A percentile compares a stretch with the other conserved stretches of the same genome.
phyloP scores from a whole-genome alignment of 2,888 invertebrate species.

The Drosophila anceps region DNA sequence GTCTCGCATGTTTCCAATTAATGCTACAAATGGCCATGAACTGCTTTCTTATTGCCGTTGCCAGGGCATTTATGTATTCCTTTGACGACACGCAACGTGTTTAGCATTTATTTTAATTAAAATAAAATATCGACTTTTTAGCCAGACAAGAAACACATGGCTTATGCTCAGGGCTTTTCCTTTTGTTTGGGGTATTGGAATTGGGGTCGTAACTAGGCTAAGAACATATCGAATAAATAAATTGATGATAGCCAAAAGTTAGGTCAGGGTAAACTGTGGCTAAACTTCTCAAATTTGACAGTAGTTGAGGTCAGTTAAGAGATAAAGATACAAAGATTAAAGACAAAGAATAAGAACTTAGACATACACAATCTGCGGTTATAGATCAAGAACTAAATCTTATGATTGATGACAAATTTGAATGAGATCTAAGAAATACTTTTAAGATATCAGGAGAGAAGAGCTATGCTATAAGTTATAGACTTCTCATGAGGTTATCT shows the following conservation, averaged over 20 bases:
- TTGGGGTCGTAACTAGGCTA: constrained; percentile 36
- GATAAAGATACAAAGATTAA: not conserved
- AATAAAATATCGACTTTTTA: constrained; percentile 43
- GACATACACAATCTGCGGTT: too few relatives aligned
- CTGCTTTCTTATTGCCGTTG: constrained; percentile 31
- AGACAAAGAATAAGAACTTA: not conserved
- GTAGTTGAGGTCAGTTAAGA: constrained; percentile 19
- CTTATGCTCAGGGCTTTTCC: not conserved
- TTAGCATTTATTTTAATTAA: constrained; percentile 48
- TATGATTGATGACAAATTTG: not conserved
- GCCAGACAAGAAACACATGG: constrained; percentile 5
- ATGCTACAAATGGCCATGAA: constrained; percentile 26
- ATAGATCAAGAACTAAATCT: not conserved
- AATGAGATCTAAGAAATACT: not conserved
- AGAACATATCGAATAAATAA: constrained; percentile 34
- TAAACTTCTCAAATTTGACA: not conserved
- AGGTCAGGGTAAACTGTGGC: not conserved
- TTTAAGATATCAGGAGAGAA: not conserved
- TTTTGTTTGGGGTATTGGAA: constrained; percentile 10
- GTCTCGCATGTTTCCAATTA: constrained; percentile 22
- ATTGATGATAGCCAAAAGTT: too few relatives aligned
- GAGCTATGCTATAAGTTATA: not conserved
- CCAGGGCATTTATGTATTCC: constrained; percentile 17
- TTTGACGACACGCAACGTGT: constrained; percentile 42
- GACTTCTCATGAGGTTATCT: not conserved